phyloP scores from a whole-genome alignment of 1,140 invertebrate species.

The Cephus cinctus region DNA sequence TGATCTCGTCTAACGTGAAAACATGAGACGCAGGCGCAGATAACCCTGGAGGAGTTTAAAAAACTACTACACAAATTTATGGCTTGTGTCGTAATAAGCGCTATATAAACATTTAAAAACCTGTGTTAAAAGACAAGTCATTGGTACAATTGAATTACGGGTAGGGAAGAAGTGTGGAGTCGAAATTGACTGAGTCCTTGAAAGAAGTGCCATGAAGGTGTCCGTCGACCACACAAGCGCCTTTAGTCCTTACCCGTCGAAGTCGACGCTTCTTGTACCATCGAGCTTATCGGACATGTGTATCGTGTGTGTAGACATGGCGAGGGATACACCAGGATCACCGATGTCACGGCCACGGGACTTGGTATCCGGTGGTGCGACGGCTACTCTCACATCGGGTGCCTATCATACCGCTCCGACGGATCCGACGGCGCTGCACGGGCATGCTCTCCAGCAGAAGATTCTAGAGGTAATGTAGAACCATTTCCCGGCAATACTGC shows the following conservation, averaged over 20 bases:
- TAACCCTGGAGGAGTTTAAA: too few species aligned
- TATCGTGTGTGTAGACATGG: slow-evolving; percentile 57
- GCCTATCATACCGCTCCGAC: slow-evolving; percentile 41
- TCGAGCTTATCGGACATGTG: slow-evolving; percentile 26
- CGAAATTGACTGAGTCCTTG: too few species aligned
- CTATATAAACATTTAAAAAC: too few species aligned
- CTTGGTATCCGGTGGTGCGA: slow-evolving; percentile 37
- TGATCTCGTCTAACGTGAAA: too few species aligned
- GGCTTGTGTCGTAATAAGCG: too few species aligned
- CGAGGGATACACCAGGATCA: slow-evolving; percentile 60
- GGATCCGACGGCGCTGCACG: slow-evolving; percentile 43
- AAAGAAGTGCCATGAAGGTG: slow-evolving; percentile 20
- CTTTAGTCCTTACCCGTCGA: slow-evolving; percentile 25
- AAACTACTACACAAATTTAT: too few species aligned
- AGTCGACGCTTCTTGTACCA: background rate
- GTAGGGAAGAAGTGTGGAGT: too few species aligned
- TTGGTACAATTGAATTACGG: too few species aligned
- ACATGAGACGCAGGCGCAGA: too few species aligned
- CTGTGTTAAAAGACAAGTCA: too few species aligned
- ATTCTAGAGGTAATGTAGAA: slow-evolving; percentile 56
- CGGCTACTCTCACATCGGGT: slow-evolving; percentile 43
- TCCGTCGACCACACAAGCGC: slow-evolving; percentile 25
- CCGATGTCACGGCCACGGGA: slow-evolving; percentile 55
- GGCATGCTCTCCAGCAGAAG: slow-evolving; percentile 59
- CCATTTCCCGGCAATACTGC: background rate